Percentiles rank a stretch among this genome's conserved stretches.
Evolutionary conservation across 2,888 invertebrate genomes (phyloP).

Genomic region (Busseola fusca): DNA sequence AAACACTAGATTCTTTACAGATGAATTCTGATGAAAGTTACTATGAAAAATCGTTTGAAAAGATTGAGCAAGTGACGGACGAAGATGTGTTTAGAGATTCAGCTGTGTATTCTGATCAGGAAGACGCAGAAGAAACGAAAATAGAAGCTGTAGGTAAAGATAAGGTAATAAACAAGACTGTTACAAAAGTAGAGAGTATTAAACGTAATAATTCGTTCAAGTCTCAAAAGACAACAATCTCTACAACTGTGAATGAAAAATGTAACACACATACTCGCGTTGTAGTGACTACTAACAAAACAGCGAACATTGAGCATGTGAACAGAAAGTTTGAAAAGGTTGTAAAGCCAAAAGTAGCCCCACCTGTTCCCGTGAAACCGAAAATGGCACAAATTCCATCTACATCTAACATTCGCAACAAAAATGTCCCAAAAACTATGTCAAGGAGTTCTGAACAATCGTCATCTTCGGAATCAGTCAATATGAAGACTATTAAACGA

Average conservation of each 20-base stretch:
- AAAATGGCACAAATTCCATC: slow-evolving; percentile 76
- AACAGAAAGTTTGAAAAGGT: slow-evolving; percentile 68
- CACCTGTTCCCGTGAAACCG: slow-evolving; percentile 91
- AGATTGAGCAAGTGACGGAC: slow-evolving; percentile 92
- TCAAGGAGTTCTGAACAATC: slow-evolving; percentile 71
- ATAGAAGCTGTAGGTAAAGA: slow-evolving; percentile 60
- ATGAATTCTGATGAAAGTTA: slow-evolving; percentile 90
- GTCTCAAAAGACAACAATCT: slow-evolving; percentile 69
- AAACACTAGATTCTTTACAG: slow-evolving; percentile 58
- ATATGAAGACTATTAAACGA: slow-evolving; percentile 75
- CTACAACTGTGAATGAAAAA: slow-evolving; percentile 69
- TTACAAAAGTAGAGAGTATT: slow-evolving; percentile 75
- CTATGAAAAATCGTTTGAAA: slow-evolving; percentile 93
- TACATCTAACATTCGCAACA: slow-evolving; percentile 65
- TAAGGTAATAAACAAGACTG: slow-evolving; percentile 69
- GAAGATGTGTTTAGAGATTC: slow-evolving; percentile 93
- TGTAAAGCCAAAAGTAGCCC: slow-evolving; percentile 88
- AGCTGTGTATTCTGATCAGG: slow-evolving; percentile 94
- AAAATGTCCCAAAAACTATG: slow-evolving; percentile 62
- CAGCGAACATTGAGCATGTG: slow-evolving; percentile 61
- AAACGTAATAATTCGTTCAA: slow-evolving; percentile 77
- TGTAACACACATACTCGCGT: slow-evolving; percentile 67
- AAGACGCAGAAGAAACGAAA: slow-evolving; percentile 84
- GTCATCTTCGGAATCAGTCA: slow-evolving; percentile 75
- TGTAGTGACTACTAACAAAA: slow-evolving; percentile 63